Evolutionary conservation across 2,797 vertebrate genomes (phyloP).

Genomic region (Sebastes kiyomatsui): DNA sequence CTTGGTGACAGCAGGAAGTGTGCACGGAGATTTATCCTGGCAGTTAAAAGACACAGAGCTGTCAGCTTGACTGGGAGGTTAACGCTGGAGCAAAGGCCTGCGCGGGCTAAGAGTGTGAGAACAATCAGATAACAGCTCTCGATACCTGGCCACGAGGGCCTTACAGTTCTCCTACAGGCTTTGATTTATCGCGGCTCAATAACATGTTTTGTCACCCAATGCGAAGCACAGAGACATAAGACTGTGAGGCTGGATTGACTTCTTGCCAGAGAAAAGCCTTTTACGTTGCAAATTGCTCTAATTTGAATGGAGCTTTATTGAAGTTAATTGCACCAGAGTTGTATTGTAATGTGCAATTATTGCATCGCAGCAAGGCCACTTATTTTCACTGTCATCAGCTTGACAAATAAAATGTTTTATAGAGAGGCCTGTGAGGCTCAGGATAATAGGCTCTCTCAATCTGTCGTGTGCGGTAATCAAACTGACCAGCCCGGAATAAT

Average conservation of each 20-base stretch:
- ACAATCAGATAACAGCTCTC: constrained; percentile 57
- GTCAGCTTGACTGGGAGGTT: constrained; percentile 53
- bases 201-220: constrained; percentile 27
- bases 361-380: constrained; percentile 17
- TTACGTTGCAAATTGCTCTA: constrained; percentile 34
- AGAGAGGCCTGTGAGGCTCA: constrained; percentile 7
- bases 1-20: constrained; percentile 66
- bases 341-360: constrained; percentile 36
- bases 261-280: constrained; percentile 20
- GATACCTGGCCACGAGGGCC: constrained; percentile 8
- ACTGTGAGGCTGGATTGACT: constrained; percentile 12
- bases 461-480: constrained; percentile 40
- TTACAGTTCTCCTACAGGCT: constrained; percentile 11
- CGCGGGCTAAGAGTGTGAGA: constrained; percentile 33
- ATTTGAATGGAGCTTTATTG: constrained; percentile 22
- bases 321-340: constrained; percentile 23
- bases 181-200: constrained; percentile 33
- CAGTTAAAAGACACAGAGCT: constrained; percentile 61
- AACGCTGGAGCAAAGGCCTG: constrained; percentile 49
- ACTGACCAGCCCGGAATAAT: constrained; percentile 44
- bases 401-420: constrained; percentile 28
- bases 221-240: not conserved
- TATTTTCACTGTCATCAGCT: constrained; percentile 41
- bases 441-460: constrained; percentile 41
- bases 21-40: constrained; percentile 58